phyloP scores from a whole-genome alignment of 2,888 invertebrate genomes.

The Nyleta sp. region DNA sequence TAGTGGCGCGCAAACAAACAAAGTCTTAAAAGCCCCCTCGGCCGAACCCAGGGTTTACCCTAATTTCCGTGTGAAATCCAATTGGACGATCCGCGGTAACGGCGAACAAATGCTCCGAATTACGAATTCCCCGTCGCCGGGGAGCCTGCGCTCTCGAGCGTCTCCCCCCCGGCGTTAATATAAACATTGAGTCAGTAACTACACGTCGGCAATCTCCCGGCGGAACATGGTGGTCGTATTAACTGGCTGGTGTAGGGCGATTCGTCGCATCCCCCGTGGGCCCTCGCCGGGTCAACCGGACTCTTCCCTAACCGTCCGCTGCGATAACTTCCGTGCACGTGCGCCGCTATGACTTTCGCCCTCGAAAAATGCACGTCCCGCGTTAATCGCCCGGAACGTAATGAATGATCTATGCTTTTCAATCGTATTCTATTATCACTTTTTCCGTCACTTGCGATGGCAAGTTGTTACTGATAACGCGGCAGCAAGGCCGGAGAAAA shows the following conservation, averaged over 20 bases:
- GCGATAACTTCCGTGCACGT: slow-evolving; percentile 70
- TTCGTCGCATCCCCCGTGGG: slow-evolving; percentile 51
- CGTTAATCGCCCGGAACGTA: slow-evolving; percentile 64
- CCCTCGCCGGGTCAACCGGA: slow-evolving; percentile 34
- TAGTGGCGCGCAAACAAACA: slow-evolving; percentile 64
- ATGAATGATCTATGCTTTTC: slow-evolving; percentile 59
- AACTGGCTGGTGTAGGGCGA: slow-evolving; percentile 64
- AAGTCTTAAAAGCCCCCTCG: slow-evolving; percentile 65
- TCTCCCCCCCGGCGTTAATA: slow-evolving; percentile 68
- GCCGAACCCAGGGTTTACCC: slow-evolving; percentile 69
- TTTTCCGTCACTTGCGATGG: too few species aligned
- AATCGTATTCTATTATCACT: slow-evolving; percentile 59
- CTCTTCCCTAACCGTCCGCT: slow-evolving; percentile 56
- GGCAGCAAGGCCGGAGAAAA: too few species aligned
- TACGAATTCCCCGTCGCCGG: slow-evolving; percentile 72
- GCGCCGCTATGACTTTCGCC: slow-evolving; percentile 56
- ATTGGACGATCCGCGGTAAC: slow-evolving; percentile 72
- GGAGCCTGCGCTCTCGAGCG: slow-evolving; percentile 32
- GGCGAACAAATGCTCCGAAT: slow-evolving; percentile 76
- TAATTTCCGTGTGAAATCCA: slow-evolving; percentile 74
- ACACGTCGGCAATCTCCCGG: slow-evolving; percentile 65
- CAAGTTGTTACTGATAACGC: too few species aligned
- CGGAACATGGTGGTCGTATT: slow-evolving; percentile 68
- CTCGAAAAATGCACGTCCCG: slow-evolving; percentile 50
- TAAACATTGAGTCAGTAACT: slow-evolving; percentile 71